phyloP scores from a whole-genome alignment of 2,113 vertebrate genomes.

The Neolamprologus ventralis region DNA sequence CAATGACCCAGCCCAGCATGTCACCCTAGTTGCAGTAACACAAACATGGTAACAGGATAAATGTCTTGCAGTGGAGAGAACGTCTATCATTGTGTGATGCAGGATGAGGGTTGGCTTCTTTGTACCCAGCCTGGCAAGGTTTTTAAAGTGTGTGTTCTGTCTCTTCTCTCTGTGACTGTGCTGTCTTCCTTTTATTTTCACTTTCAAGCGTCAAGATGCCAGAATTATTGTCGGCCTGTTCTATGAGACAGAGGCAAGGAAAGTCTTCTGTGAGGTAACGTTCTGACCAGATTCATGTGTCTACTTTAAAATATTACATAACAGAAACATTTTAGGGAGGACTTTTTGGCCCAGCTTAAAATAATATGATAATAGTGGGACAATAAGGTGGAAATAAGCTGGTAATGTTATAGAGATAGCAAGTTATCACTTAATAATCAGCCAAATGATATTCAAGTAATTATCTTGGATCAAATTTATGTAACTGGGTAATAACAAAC shows the following conservation, averaged over 20 bases:
- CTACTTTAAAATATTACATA: not conserved
- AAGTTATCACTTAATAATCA: not conserved
- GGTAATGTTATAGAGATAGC: not conserved
- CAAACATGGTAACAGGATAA: conserved; percentile 37
- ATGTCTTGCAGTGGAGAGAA: conserved; percentile 1
- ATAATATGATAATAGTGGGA: not conserved
- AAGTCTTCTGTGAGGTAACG: conserved; percentile 91
- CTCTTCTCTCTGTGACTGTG: not conserved
- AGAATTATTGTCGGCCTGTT: conserved; percentile 96
- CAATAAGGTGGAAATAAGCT: not conserved
- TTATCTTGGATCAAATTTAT: not conserved
- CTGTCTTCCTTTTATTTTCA: not conserved
- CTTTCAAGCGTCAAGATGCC: conserved; percentile 84
- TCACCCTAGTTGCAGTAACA: conserved; percentile 24
- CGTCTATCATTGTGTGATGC: not conserved
- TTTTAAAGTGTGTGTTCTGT: not conserved
- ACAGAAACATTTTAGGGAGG: not conserved
- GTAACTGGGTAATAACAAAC: not conserved
- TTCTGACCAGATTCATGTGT: not conserved
- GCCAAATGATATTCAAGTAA: not conserved
- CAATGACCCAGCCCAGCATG: not conserved
- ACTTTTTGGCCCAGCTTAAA: not conserved
- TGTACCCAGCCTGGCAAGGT: not conserved
- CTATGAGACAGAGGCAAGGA: conserved; percentile 92
- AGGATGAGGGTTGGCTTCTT: not conserved